Conservation (phyloP, 2,797 vertebrate genomes). For the Heteromormyrus szaboi region DNA sequence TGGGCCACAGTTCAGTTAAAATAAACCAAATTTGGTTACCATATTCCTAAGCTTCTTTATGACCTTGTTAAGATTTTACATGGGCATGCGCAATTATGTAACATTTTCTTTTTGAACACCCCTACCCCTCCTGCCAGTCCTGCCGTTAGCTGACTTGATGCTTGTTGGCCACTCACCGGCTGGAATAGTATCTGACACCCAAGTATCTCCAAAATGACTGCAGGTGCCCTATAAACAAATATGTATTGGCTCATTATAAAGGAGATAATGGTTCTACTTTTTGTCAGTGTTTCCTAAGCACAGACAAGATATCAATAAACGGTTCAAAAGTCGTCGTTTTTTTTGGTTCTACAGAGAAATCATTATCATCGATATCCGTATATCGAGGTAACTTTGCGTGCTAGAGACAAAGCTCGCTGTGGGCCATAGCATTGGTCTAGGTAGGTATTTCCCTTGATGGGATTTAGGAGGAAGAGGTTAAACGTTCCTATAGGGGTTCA, state of each 20-base stretch:
- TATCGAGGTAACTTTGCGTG: constrained; percentile 61
- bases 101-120: background rate
- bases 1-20: background rate
- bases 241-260: constrained; percentile 32
- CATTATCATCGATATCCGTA: constrained; percentile 65
- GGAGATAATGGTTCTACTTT: constrained; percentile 54
- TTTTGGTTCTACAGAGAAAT: constrained; percentile 51
- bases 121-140: background rate
- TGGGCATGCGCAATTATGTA: background rate
- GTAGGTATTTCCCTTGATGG: constrained; percentile 47
- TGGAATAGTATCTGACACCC: background rate
- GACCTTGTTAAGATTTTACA: background rate
- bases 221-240: background rate
- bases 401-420: constrained; percentile 34
- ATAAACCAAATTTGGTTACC: background rate
- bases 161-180: background rate
- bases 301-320: constrained; percentile 36
- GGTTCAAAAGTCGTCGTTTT: constrained; percentile 38
- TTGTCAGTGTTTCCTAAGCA: constrained; percentile 36
- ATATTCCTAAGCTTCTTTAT: background rate
- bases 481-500: constrained; percentile 47
- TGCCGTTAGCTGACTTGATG: background rate
- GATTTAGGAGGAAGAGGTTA: constrained; percentile 42
- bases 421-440: constrained; percentile 46
- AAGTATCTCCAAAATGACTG: background rate